These are phyloP conservation scores for Aptenodytes forsteri DNA, from an alignment of 2,113 vertebrate genomes.

Conservation along the genomic window DNA sequence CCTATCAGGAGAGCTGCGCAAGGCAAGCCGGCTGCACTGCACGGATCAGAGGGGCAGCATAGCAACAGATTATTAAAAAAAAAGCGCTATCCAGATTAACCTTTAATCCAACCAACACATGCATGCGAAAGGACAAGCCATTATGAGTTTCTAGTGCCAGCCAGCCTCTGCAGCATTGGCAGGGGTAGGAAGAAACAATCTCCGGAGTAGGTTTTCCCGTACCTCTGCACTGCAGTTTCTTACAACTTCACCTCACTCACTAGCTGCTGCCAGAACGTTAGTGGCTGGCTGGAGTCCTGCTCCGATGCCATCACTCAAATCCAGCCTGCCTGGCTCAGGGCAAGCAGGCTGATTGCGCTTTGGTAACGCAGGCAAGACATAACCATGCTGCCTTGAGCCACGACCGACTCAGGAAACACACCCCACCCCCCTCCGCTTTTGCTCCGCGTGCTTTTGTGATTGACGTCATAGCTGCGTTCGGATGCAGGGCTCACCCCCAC, in stretches of 20 bases:
- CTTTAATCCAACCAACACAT: conserved; percentile 33
- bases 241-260: neutral
- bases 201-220: neutral
- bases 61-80: neutral
- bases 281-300: conserved; percentile 11
- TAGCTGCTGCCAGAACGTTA: conserved; percentile 2
- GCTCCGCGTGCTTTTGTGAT: neutral
- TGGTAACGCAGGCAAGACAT: neutral
- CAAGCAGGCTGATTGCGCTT: neutral
- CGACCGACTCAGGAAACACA: neutral
- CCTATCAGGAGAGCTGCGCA: neutral
- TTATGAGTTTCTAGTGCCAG: neutral
- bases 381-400: neutral
- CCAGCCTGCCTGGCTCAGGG: neutral
- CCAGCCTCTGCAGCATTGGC: conserved; percentile 42
- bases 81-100: neutral
- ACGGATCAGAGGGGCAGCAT: rapidly evolving
- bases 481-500: neutral
- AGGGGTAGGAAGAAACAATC: neutral
- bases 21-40: neutral
- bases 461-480: neutral
- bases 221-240: conserved; percentile 44
- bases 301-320: neutral
- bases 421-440: neutral
- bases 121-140: neutral